These are phyloP conservation scores for Macrotus californicus DNA, from an alignment of 2,113 vertebrate genomes.

Conservation along the genomic window DNA sequence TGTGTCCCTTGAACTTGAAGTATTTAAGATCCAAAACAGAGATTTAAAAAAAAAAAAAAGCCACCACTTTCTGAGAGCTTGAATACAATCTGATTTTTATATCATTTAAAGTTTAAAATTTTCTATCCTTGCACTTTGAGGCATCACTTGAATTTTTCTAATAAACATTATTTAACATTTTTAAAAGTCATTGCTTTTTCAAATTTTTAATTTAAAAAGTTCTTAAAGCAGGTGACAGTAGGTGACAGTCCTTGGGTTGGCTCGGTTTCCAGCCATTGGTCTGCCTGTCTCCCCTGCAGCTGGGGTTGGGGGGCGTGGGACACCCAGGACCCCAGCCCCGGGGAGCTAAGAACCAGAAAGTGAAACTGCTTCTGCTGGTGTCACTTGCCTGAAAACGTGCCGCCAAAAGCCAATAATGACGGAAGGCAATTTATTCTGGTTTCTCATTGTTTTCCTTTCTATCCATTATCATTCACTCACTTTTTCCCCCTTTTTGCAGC, in stretches of 20 bases:
- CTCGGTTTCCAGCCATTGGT: neutral
- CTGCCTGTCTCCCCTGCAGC: neutral
- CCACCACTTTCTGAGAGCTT: neutral
- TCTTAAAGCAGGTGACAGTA: no score
- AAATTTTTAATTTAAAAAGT: neutral
- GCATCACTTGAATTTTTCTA: neutral
- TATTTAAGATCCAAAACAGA: neutral
- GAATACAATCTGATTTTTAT: neutral
- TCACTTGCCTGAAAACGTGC: neutral
- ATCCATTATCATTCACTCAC: neutral
- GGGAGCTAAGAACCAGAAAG: constrained; percentile 34
- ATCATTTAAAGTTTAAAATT: neutral
- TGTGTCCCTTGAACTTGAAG: neutral
- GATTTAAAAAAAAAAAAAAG: neutral
- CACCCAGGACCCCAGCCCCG: neutral
- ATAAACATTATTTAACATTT: neutral
- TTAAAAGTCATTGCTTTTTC: neutral
- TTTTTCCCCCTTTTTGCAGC: neutral
- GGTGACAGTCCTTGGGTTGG: neutral
- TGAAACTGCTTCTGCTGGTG: constrained; percentile 28
- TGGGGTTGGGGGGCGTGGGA: no score
- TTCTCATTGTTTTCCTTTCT: neutral
- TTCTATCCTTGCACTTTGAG: neutral
- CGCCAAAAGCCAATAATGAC: neutral
- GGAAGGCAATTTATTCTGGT: neutral